Base-by-base conservation (phyloP, 2,888 invertebrate species). In the Leptinotarsa tumamoca region DNA sequence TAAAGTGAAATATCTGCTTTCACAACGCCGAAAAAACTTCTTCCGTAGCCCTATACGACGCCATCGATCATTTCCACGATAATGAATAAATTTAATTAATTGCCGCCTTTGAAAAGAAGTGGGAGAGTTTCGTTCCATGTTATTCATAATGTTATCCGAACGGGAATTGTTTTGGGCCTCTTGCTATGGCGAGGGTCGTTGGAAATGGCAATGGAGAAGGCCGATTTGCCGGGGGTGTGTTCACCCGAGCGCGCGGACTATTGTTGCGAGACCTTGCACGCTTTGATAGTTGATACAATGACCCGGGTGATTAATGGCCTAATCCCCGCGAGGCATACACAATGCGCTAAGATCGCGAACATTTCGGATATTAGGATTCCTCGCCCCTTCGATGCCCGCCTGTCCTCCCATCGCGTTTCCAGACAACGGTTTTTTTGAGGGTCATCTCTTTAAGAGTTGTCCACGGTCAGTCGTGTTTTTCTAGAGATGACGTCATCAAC, bases 271-370 rank as follows among this genome's bases (percentile, higher is more conserved):
- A 87, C 88, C 87, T 87, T 86, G 87, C 87, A 86, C 87, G 87
- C 87, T 89, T 89, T 89, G 89, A 89, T 89, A 89, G 89, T 89
- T 89, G 89, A 89, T 89, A 89, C 89, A 89, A 89, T 89, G 89
- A 89, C 89, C 89, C 86, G 84, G 80, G 88, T 89, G 89, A 89
- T 89, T 88, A 89, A 89, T 89, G 89, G 87, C 85, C 86, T 89
- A 88, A 89, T 88, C 88, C 88, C 88, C 87, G 87, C 87, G 87
- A 87, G 86, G 88, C 87, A 88, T 88, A 88, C 88, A 88, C 88
- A 89, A 88, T 88, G 88, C 87, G 87, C 86, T 78, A 87, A 87
- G 87, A 88, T 87, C 88, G 87, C 87, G 87, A 86, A 86, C 87
- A 88, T 88, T 88, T 88, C 89, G 88, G 89, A 89, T 89, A 89